Evolutionary conservation across 2,888 invertebrate genomes (phyloP).

Genomic region (Linyphia triangularis): DNA sequence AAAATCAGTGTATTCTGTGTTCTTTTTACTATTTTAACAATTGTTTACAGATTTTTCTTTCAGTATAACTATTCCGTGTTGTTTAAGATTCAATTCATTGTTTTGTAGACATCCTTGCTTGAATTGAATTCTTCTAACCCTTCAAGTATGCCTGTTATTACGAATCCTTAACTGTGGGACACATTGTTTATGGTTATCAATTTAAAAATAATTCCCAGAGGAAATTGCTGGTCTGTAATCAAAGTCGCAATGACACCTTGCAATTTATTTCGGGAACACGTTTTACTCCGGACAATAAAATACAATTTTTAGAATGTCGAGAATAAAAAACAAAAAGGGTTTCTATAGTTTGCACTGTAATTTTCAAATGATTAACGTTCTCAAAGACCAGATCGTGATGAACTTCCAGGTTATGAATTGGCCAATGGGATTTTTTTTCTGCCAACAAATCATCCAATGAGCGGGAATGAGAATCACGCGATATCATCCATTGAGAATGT

Average conservation of each 20-base stretch:
- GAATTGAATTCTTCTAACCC: not conserved
- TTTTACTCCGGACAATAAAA: conserved; percentile 24
- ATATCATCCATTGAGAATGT: not conserved
- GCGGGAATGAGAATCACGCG: conserved; percentile 22
- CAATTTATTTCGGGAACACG: conserved; percentile 27
- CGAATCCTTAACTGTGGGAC: not conserved
- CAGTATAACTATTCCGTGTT: too few relatives aligned
- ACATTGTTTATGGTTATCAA: not conserved
- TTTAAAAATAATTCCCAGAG: not conserved
- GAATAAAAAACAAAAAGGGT: conserved; percentile 43
- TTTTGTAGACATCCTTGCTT: too few relatives aligned
- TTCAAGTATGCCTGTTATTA: not conserved
- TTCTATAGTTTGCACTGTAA: conserved; percentile 31
- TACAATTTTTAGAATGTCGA: not conserved
- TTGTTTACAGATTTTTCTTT: too few relatives aligned
- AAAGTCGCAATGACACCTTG: not conserved
- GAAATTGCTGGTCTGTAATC: not conserved
- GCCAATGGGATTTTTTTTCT: conserved; percentile 28
- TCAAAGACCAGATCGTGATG: conserved; percentile 36
- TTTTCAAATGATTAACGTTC: conserved; percentile 54
- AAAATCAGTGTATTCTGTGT: too few relatives aligned
- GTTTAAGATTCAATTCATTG: too few relatives aligned
- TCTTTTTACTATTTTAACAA: too few relatives aligned
- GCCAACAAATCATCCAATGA: not conserved
- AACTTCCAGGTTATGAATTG: conserved; percentile 15